Conservation (phyloP, 1,140 invertebrate species). For the Panulirus ornatus region DNA sequence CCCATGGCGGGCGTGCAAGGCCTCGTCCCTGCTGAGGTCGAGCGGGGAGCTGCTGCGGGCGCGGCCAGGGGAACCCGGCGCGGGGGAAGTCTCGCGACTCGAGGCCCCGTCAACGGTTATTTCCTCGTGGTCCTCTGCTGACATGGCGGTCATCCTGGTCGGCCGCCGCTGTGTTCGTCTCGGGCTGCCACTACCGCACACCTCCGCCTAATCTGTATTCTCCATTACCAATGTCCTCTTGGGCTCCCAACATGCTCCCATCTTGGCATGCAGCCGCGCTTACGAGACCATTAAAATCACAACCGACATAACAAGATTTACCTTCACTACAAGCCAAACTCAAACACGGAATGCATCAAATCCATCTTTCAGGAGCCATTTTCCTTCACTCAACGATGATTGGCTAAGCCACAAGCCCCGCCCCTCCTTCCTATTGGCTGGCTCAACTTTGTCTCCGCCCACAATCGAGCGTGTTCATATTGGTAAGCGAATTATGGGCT, state of each 20-base stretch:
- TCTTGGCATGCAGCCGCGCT: constrained; percentile 71
- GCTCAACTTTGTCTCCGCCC: constrained; percentile 49
- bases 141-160: constrained; percentile 72
- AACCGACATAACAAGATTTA: constrained; percentile 75
- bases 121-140: constrained; percentile 71
- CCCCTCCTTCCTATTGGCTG: constrained; percentile 61
- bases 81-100: constrained; percentile 51
- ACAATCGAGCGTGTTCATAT: constrained; percentile 63
- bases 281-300: constrained; percentile 74
- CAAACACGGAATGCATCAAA: constrained; percentile 73
- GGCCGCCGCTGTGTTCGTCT: constrained; percentile 21
- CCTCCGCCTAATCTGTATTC: constrained; percentile 71
- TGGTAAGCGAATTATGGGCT: constrained; percentile 72
- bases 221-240: constrained; percentile 74
- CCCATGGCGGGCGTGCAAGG: constrained; percentile 57
- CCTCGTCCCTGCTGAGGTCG: constrained; percentile 72
- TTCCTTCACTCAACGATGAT: constrained; percentile 63
- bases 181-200: constrained; percentile 57
- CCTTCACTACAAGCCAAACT: constrained; percentile 74
- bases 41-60: constrained; percentile 70
- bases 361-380: constrained; percentile 74
- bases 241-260: constrained; percentile 64
- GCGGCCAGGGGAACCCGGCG: constrained; percentile 40
- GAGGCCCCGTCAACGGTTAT: constrained; percentile 58
- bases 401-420: constrained; percentile 57